Percentiles rank a stretch among this genome's conserved stretches.
These are phyloP conservation scores for Myzus persicae DNA, from an alignment of 1,140 invertebrate genomes.

Conservation along the genomic window DNA sequence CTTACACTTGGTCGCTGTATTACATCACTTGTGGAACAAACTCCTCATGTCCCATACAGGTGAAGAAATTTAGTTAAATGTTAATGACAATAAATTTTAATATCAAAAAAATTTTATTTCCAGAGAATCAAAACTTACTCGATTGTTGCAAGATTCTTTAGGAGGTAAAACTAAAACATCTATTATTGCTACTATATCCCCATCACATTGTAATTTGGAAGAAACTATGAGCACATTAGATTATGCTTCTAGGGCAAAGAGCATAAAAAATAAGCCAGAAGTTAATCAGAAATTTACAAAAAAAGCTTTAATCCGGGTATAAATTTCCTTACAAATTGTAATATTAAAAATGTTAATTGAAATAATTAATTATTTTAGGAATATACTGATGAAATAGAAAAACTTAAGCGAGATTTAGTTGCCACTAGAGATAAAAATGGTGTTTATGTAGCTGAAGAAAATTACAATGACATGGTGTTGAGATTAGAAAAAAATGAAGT, in stretches of 20 bases:
- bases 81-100: neutral
- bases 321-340: neutral
- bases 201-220: slow-evolving; percentile 85
- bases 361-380: slow-evolving; percentile 53
- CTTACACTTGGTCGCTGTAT: slow-evolving; percentile 96
- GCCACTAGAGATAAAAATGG: slow-evolving; percentile 72
- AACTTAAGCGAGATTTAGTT: slow-evolving; percentile 70
- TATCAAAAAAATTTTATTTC: no score
- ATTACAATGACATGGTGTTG: slow-evolving; percentile 78
- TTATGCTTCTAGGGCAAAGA: slow-evolving; percentile 94
- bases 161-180: slow-evolving; percentile 94
- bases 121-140: slow-evolving; percentile 92
- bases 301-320: slow-evolving; percentile 71
- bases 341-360: neutral
- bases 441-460: slow-evolving; percentile 85
- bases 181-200: slow-evolving; percentile 95
- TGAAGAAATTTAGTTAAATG: slow-evolving; percentile 63
- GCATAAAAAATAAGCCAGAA: slow-evolving; percentile 94
- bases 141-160: slow-evolving; percentile 92
- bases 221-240: slow-evolving; percentile 95
- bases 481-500: slow-evolving; percentile 76
- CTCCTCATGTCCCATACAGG: slow-evolving; percentile 93
- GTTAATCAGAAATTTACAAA: slow-evolving; percentile 93
- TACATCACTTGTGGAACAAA: slow-evolving; percentile 90
- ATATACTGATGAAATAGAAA: slow-evolving; percentile 70